phyloP scores from a whole-genome alignment of 2,797 vertebrate genomes.

The Sciaenops ocellatus region DNA sequence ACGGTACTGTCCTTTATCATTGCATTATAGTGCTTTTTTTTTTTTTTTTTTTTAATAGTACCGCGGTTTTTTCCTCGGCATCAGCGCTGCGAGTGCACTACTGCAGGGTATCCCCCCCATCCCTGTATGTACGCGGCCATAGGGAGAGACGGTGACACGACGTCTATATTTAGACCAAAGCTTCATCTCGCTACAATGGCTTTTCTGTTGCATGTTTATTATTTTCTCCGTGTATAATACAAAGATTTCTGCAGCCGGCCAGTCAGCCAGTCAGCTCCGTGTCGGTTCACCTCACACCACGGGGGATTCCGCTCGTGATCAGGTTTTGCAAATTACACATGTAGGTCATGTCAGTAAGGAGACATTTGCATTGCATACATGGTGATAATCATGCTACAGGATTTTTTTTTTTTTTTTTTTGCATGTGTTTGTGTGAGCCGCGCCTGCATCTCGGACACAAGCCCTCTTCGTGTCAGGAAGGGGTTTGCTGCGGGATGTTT shows the following conservation, averaged over 20 bases:
- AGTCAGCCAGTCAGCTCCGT: conserved; percentile 6
- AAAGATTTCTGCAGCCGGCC: conserved; percentile 15
- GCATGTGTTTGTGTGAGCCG: conserved; percentile 6
- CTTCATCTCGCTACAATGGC: conserved; percentile 56
- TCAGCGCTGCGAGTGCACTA: conserved; percentile 47
- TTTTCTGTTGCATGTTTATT: conserved; percentile 43
- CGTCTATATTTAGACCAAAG: conserved; percentile 81
- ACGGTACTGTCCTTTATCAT: not conserved
- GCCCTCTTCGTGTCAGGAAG: conserved; percentile 69
- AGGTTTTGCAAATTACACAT: conserved; percentile 54
- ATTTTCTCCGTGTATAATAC: conserved; percentile 23
- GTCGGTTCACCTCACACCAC: conserved; percentile 29
- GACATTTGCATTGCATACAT: conserved; percentile 25
- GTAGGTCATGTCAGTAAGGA: conserved; percentile 57
- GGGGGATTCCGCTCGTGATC: conserved; percentile 65
- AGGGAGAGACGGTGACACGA: conserved; percentile 70
- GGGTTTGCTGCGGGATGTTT: conserved; percentile 75
- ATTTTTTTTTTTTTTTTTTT: too few species aligned
- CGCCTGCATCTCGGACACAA: conserved; percentile 57
- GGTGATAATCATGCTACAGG: not conserved
- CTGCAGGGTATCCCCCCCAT: conserved; percentile 74
- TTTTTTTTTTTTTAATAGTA: not conserved
- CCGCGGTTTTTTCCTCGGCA: conserved; percentile 23
- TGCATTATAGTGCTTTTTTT: not conserved
- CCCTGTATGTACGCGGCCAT: conserved; percentile 46